Evolutionary conservation across 2,888 invertebrate genomes (phyloP).

Genomic region (Meteorus colon): DNA sequence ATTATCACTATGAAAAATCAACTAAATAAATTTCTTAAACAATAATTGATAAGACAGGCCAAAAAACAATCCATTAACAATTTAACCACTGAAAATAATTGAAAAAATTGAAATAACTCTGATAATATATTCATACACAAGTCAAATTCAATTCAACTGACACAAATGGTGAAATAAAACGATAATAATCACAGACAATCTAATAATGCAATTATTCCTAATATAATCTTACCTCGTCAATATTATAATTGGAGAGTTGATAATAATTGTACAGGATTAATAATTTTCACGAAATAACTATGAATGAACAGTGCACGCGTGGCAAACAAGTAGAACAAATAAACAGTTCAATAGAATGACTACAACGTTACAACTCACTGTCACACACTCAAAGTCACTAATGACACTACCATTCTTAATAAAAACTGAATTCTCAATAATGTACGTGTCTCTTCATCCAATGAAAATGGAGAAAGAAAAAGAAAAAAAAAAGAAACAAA

Average conservation of each 20-base stretch:
- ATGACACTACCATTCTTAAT: not conserved
- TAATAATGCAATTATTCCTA: not conserved
- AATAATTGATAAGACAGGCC: too few relatives aligned
- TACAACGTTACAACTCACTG: not conserved
- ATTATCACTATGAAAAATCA: too few relatives aligned
- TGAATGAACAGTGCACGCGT: too few relatives aligned
- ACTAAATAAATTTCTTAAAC: too few relatives aligned
- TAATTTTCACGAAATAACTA: too few relatives aligned
- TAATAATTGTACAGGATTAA: not conserved
- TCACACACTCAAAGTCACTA: slow-evolving; percentile 1
- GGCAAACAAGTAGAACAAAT: too few relatives aligned
- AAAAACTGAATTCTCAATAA: not conserved
- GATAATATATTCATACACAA: too few relatives aligned
- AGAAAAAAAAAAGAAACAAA: not conserved
- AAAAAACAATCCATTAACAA: too few relatives aligned
- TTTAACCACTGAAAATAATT: too few relatives aligned
- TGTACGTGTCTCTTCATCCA: not conserved
- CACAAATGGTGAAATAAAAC: too few relatives aligned
- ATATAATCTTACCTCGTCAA: not conserved
- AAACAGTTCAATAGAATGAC: not conserved
- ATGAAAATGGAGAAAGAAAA: not conserved
- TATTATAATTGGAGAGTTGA: not conserved
- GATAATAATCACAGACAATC: not conserved
- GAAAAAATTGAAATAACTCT: too few relatives aligned
- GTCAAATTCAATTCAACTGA: too few relatives aligned